Evolutionary conservation across 2,888 invertebrate genomes (phyloP).

Genomic region (Agriotes lineatus): DNA sequence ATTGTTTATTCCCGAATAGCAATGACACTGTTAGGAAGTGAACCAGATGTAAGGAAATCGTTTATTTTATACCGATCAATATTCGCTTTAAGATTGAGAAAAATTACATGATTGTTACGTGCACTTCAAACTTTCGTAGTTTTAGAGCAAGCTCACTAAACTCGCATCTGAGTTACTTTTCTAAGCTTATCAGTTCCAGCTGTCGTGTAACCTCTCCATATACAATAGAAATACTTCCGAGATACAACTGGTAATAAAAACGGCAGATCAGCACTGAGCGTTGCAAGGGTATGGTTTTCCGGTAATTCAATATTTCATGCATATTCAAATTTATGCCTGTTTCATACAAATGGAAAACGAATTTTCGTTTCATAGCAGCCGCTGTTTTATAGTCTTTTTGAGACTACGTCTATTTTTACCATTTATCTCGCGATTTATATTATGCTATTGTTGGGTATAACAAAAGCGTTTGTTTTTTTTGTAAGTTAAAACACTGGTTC

Average conservation of each 20-base stretch:
- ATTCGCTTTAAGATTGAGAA: too few relatives aligned
- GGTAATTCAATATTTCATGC: slow-evolving; percentile 15
- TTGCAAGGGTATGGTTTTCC: slow-evolving; percentile 4
- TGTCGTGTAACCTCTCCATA: background rate
- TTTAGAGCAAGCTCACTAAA: too few relatives aligned
- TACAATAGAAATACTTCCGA: background rate
- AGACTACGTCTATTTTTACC: background rate
- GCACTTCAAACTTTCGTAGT: too few relatives aligned
- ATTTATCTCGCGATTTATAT: slow-evolving; percentile 5
- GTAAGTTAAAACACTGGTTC: too few relatives aligned
- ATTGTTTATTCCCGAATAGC: background rate
- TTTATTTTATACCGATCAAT: too few relatives aligned
- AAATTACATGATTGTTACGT: too few relatives aligned
- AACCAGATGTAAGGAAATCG: too few relatives aligned
- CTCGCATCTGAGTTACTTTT: too few relatives aligned
- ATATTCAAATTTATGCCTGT: slow-evolving; percentile 15
- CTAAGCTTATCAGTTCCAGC: too few relatives aligned
- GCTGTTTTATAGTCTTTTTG: background rate
- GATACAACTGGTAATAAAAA: background rate
- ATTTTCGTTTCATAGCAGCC: slow-evolving; percentile 2
- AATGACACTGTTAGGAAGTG: background rate
- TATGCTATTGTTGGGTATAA: slow-evolving; percentile 1
- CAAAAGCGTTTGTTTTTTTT: background rate
- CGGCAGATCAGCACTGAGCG: background rate
- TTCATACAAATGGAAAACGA: slow-evolving; percentile 1